Base-by-base conservation (phyloP, 2,797 vertebrate species). In the Anabacerthia variegaticeps region DNA sequence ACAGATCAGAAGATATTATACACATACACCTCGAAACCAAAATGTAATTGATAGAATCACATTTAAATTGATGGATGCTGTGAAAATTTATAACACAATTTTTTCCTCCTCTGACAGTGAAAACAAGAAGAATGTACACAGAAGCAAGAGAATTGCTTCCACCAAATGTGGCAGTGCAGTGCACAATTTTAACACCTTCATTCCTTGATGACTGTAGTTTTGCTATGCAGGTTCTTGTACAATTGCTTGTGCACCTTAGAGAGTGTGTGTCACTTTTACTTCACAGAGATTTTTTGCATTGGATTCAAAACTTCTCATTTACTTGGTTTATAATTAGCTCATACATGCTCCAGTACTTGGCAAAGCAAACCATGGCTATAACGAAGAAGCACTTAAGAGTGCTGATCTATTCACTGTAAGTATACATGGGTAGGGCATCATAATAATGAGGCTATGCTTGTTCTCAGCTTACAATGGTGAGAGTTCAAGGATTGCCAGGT, bases 401-500 rank as follows among this genome's bases (percentile, higher is more conserved):
- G 43, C 14, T 88, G 58, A 39, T 75, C 81, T 83, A 37, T 81
- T 85, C 66, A 80, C 61, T 89, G 14, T 37, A 78, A 81, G 36
- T 34, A 49, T 39, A 75, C 22, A 14, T 46, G 66, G 14, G 11
- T 61, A 89, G 75, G 72, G 24, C 43, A 39, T 22, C 75, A 85
- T 85, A 88, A 72, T 55, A 65, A 44, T 44, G 52, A 89, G 62
- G 28, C 37, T 79, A 26, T 74, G 52, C 41, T 92, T 89, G 63
- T 76, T 95, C 67, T 87, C 80, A 77, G 0, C 34, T 89, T 43
- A 89, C 81, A 93, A 54, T 91, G 41, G 52, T 48, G n/a, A 85
- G 27, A 0, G 7, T 83, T 87, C 75, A 96, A 91, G 68, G 37
- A 92, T 49, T 89, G 61, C 65, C 86, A 96, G 92, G 91, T 95